Evolutionary conservation across 1,140 invertebrate genomes (phyloP), one percentile per base, ranked within the genome.

Genomic region (Caenorhabditis remanei): DNA sequence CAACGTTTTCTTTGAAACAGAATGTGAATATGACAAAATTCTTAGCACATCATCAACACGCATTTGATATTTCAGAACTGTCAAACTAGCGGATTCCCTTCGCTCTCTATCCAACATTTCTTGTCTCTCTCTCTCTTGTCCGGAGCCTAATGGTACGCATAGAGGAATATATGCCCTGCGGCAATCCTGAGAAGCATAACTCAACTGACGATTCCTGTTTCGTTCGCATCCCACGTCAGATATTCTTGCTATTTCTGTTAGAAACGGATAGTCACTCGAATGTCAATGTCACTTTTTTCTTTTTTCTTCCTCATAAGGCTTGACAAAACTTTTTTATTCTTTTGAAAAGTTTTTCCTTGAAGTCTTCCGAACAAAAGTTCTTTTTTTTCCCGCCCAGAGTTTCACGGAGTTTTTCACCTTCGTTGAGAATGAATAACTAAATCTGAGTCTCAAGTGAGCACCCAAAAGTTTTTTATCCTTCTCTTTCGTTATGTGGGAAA

Each of bases 221-320:
- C 71, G 71, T 79, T 79, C 71, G 46, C 71, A 79, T 43, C 71
- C 3, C 71, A 79, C 43, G 71, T 50, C 71, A 79, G 71, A 53
- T 24, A 14, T n/a, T 58, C 14, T 46, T 71, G 65, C 43, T 79
- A 79, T 50, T 79, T 50, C n/a, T 19, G 46, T 50, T 13, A 19
- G 3, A n/a, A 58, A n/a, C 11, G 9, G n/a, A 9, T 32, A 32
- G 24, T 63, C 24, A 7, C 61, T 11, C 50, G n/a, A 8, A 58
- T 58, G 21, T 50, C 3, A 79, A 53, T 24, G 71, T 50, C 71
- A 53, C 7, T 79, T 79, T 79, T 79, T 79, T 40, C 14, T 9
- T 9, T 43, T 71, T 16, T 46, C 46, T 19, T 71, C 19, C 13
- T 4, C 4, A 24, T 43, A 43, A 2, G 0, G 43, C 14, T 65